A percentile compares a stretch with the other conserved stretches of the same genome.
phyloP scores from a whole-genome alignment of 2,113 vertebrate species.

The Mustela lutreola region DNA sequence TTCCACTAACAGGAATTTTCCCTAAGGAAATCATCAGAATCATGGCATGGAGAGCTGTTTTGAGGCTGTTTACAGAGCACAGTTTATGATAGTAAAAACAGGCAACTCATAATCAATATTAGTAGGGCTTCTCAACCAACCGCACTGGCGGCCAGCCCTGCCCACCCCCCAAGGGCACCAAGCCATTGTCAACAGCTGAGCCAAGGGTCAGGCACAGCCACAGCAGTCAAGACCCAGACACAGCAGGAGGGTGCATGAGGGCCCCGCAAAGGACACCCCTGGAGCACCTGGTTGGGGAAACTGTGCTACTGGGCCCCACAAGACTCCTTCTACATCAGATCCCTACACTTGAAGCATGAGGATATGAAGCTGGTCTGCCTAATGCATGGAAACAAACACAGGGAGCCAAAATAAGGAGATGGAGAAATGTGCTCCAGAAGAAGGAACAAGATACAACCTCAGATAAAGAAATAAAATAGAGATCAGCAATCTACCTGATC shows the following conservation, averaged over 20 bases:
- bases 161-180: background rate
- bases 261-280: background rate
- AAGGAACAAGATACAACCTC: background rate
- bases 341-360: background rate
- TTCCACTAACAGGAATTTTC: background rate
- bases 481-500: background rate
- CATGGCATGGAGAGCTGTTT: background rate
- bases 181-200: background rate
- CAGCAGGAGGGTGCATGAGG: background rate
- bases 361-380: background rate
- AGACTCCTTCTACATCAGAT: background rate
- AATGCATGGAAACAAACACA: background rate
- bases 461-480: background rate
- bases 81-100: conserved; percentile 11
- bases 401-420: background rate
- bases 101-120: background rate
- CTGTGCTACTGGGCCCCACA: background rate
- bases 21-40: background rate
- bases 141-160: background rate
- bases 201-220: background rate
- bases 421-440: background rate
- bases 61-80: background rate
- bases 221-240: background rate
- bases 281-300: background rate
- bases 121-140: background rate